Percentiles rank a stretch among this genome's conserved stretches.
Evolutionary conservation across 2,888 invertebrate species (phyloP).

Genomic region (Apotomis turbidana): DNA sequence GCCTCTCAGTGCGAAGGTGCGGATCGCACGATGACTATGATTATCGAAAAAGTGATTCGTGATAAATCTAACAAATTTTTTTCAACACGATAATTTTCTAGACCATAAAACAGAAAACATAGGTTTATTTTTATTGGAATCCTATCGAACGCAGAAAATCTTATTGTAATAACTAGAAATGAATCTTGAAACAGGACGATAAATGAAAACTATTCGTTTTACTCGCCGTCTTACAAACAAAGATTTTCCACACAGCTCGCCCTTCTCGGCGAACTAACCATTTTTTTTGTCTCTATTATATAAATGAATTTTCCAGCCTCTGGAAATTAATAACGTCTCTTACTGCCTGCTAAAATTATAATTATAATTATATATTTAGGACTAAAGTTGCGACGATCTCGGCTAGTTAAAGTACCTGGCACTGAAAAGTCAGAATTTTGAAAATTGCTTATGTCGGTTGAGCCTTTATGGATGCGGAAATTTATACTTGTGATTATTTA

Average conservation of each 20-base stretch:
- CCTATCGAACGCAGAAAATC: too few species aligned
- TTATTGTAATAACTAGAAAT: too few species aligned
- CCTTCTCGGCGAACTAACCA: slow-evolving; percentile 54
- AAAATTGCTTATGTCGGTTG: not conserved
- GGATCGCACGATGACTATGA: too few species aligned
- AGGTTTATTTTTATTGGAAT: too few species aligned
- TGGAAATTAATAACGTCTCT: slow-evolving; percentile 50
- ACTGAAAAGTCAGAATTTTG: not conserved
- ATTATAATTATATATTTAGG: not conserved
- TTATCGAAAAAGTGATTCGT: too few species aligned
- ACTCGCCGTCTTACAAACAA: not conserved
- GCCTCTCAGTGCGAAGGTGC: too few species aligned
- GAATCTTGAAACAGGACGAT: too few species aligned
- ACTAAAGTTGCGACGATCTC: not conserved
- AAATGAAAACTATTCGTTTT: not conserved
- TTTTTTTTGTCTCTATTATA: slow-evolving; percentile 62
- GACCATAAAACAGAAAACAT: too few species aligned
- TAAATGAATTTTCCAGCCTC: slow-evolving; percentile 56
- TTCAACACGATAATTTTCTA: too few species aligned
- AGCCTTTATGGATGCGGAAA: not conserved
- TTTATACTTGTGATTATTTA: not conserved
- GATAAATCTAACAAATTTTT: too few species aligned
- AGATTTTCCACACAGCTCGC: slow-evolving; percentile 28
- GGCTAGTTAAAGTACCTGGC: not conserved
- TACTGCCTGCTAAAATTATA: slow-evolving; percentile 32